These are phyloP conservation scores for Ascidia mentula DNA, from an alignment of 23 tunicate species.

Conservation along the genomic window DNA sequence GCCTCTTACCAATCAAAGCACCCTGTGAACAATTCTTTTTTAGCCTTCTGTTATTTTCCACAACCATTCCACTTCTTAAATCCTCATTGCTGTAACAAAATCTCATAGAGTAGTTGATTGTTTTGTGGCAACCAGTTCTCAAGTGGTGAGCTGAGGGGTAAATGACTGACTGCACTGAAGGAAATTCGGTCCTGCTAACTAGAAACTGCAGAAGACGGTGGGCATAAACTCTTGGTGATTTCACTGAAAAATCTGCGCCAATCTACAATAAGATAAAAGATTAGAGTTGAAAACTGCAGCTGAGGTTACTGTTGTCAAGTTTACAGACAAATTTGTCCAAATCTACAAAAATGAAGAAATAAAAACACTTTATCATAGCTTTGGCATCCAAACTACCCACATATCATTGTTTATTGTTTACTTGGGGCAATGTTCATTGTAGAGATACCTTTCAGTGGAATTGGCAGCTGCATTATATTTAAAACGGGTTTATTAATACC, in stretches of 20 bases:
- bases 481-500: too few relatives aligned
- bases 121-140: neutral
- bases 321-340: too few relatives aligned
- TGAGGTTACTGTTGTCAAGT: too few relatives aligned
- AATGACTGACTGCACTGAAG: neutral
- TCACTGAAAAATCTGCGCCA: constrained; percentile 92
- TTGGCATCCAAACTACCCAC: too few relatives aligned
- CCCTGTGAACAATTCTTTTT: neutral
- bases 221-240: constrained; percentile 81
- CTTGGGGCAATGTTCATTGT: too few relatives aligned
- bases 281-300: too few relatives aligned
- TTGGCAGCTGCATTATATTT: too few relatives aligned
- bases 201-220: constrained; percentile 70
- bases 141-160: neutral
- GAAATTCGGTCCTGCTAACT: constrained; percentile 12
- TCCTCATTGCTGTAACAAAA: constrained; percentile 59
- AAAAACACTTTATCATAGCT: too few relatives aligned
- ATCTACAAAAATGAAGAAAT: too few relatives aligned
- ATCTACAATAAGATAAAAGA: constrained; percentile 60
- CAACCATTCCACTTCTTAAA: neutral
- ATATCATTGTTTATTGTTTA: too few relatives aligned
- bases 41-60: neutral
- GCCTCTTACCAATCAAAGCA: neutral
- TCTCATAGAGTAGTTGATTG: constrained; percentile 11
- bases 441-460: too few relatives aligned